A percentile compares a stretch with the other conserved stretches of the same genome.
Conservation (phyloP, 2,888 invertebrate genomes). For the Sialis fuliginosa region DNA sequence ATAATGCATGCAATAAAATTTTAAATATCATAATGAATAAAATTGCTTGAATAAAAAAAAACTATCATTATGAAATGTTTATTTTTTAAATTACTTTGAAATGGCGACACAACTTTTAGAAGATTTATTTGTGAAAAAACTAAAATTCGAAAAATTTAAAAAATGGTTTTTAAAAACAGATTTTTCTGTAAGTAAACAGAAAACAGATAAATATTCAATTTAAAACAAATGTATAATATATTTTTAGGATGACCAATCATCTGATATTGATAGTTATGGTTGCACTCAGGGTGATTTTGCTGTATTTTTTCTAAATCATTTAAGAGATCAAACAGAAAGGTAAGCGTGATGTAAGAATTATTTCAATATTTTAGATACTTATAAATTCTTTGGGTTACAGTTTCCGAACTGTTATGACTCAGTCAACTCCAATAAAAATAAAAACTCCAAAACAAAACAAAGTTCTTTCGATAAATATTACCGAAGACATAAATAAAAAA, state of each 20-base stretch:
- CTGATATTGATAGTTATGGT: not conserved
- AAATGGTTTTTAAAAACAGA: not conserved
- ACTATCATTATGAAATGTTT: not conserved
- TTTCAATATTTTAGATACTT: not conserved
- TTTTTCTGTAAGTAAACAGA: not conserved
- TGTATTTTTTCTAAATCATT: slow-evolving; percentile 1
- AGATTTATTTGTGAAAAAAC: not conserved
- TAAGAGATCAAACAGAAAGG: slow-evolving; percentile 2
- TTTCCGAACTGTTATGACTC: not conserved
- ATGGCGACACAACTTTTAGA: not conserved
- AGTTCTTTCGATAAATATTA: not conserved
- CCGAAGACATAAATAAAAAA: not conserved
- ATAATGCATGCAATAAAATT: too few relatives aligned
- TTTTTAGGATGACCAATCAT: not conserved
- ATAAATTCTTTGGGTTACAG: not conserved
- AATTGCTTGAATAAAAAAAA: too few relatives aligned
- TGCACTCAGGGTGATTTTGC: slow-evolving; percentile 1
- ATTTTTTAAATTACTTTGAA: not conserved
- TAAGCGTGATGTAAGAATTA: not conserved
- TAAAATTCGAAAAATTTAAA: not conserved
- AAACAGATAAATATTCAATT: not conserved
- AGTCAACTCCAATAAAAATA: slow-evolving; percentile 1
- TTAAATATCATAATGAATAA: too few relatives aligned
- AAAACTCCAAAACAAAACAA: slow-evolving; percentile 1
- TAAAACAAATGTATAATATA: too few relatives aligned